phyloP scores from a whole-genome alignment of 1,140 invertebrate species.

The Lepidurus packardi region DNA sequence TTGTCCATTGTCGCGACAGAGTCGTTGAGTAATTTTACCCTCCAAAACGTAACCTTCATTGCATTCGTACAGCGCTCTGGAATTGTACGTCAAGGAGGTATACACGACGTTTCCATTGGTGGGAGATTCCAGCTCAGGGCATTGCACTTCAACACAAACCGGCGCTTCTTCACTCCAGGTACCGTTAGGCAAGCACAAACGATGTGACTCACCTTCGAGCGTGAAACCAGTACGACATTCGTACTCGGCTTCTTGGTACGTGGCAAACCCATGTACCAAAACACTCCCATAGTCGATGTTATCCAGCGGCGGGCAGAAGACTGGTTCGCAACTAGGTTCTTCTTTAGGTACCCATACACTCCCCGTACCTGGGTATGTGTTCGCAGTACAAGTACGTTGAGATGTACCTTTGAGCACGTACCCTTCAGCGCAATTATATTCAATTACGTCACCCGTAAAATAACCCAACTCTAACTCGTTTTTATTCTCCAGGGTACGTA shows the following conservation, averaged over 20 bases:
- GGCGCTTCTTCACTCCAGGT: slow-evolving; percentile 37
- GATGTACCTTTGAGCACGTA: slow-evolving; percentile 32
- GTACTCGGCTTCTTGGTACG: slow-evolving; percentile 37
- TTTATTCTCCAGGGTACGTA: slow-evolving; percentile 29
- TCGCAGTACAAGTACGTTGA: slow-evolving; percentile 16
- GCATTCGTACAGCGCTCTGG: slow-evolving; percentile 42
- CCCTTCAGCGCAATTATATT: slow-evolving; percentile 36
- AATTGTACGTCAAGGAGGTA: slow-evolving; percentile 30
- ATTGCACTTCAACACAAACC: slow-evolving; percentile 36
- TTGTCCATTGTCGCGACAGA: slow-evolving; percentile 36
- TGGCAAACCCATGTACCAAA: slow-evolving; percentile 31
- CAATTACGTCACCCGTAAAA: slow-evolving; percentile 31
- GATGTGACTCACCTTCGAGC: slow-evolving; percentile 35
- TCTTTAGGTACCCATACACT: slow-evolving; percentile 25
- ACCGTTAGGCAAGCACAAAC: slow-evolving; percentile 33
- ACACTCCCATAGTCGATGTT: slow-evolving; percentile 33
- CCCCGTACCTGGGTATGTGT: not conserved
- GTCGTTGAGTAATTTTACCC: slow-evolving; percentile 27
- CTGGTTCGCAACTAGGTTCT: slow-evolving; percentile 13
- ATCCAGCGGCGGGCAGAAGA: slow-evolving; percentile 31
- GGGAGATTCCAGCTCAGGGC: slow-evolving; percentile 7
- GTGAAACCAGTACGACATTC: slow-evolving; percentile 39
- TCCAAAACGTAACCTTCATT: slow-evolving; percentile 42
- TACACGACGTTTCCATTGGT: slow-evolving; percentile 30
- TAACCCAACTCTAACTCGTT: slow-evolving; percentile 28